These are phyloP conservation scores for Samia ricini DNA, from an alignment of 1,140 invertebrate genomes.

Conservation along the genomic window DNA sequence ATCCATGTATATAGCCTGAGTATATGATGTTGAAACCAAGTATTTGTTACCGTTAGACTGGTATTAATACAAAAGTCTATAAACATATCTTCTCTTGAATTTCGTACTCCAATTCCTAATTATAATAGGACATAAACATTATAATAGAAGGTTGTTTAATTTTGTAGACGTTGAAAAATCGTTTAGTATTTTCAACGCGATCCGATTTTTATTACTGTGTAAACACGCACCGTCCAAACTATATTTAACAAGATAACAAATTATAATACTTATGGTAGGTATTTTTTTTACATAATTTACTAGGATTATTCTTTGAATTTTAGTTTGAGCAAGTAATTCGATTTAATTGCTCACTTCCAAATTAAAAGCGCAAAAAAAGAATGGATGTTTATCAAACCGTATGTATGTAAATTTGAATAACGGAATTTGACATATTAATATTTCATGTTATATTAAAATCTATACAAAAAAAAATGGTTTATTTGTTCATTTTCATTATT, in stretches of 20 bases:
- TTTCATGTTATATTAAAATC: background rate
- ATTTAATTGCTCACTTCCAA: conserved; percentile 2
- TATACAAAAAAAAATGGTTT: background rate
- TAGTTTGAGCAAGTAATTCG: conserved; percentile 6
- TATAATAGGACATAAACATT: no score
- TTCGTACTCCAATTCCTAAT: no score
- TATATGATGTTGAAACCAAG: no score
- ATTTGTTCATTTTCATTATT: background rate
- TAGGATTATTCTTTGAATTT: conserved; percentile 1
- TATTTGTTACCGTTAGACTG: no score
- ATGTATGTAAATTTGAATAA: background rate
- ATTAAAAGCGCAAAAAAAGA: background rate
- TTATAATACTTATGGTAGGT: background rate
- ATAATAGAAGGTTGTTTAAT: background rate
- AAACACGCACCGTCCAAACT: background rate
- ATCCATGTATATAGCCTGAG: no score
- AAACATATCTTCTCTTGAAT: no score
- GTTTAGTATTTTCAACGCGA: background rate
- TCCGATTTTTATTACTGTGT: conserved; percentile 6
- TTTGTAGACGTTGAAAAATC: background rate
- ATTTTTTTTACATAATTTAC: background rate
- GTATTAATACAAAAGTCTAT: no score
- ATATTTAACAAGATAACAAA: conserved; percentile 6
- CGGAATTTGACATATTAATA: background rate
- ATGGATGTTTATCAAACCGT: background rate